Evolutionary conservation across 92 coral and sea anemone species (phyloP), one percentile per base, ranked within the genome.

Genomic region (Bergia puertoricense): DNA sequence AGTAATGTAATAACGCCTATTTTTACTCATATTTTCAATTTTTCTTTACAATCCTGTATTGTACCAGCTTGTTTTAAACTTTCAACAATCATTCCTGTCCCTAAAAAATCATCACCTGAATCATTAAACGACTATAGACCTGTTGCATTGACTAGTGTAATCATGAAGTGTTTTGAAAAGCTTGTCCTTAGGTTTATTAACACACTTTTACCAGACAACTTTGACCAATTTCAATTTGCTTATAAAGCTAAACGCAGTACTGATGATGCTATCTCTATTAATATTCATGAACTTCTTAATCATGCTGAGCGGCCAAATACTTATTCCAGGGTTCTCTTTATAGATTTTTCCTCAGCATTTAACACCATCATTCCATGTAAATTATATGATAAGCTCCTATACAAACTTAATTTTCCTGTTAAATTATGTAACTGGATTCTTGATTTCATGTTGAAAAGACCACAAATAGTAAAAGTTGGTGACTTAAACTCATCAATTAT

Each of bases 191-290:
- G 38, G 38, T 22, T 18, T 18, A 72, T 72, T 72, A 72, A 72
- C 23, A 72, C 37, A 72, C 38, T 22, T 72, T 72, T 72, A 56
- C 3, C 39, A 3, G 37, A 18, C 3, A 18, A 44, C 44, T 30
- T 43, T 23, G 85, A 81, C 36, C 72, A 42, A 44, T 15, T 81
- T 10, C 85, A 81, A 81, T 81, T 81, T 81, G 85, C 85, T 36
- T 81, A 81, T 50, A 42, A 50, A 81, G 68, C 18, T 15, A 48
- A 48, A 48, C 15, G 85, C 15, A 81, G 39, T 48, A 15, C 18
- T 48, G 85, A 81, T 23, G 85, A 81, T 81, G 85, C 85, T 9
- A 51, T 51, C 65, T 81, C 46, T 44, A 18, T 44, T 37, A 36
- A 37, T 40, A 23, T 37, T 2, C 40, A 51, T 18, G 18, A 37